Evolutionary conservation across 92 coral and sea anemone genomes (phyloP).

Genomic region (Nematostella vectensis): DNA sequence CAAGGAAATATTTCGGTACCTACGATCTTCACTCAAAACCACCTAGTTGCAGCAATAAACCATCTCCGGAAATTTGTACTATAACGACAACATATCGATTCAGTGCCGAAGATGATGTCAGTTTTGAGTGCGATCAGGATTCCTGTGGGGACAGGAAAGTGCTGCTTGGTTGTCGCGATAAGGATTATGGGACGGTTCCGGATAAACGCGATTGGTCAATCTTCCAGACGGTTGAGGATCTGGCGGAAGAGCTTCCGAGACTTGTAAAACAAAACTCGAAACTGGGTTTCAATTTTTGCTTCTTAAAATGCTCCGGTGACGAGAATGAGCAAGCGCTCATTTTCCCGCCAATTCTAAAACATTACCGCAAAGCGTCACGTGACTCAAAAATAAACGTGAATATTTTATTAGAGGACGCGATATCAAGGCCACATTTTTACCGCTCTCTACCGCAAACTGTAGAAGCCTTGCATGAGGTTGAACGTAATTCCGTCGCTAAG

Average conservation of each 20-base stretch:
- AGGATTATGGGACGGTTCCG: slow-evolving; percentile 44
- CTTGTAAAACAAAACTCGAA: slow-evolving; percentile 39
- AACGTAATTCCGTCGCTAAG: slow-evolving; percentile 44
- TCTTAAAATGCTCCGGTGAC: slow-evolving; percentile 44
- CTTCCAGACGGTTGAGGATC: slow-evolving; percentile 25
- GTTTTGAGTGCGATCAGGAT: slow-evolving; percentile 39
- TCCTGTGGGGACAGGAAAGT: slow-evolving; percentile 32
- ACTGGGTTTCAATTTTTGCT: slow-evolving; percentile 60
- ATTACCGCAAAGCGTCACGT: slow-evolving; percentile 1
- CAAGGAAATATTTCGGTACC: slow-evolving; percentile 43
- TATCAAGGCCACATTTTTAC: slow-evolving; percentile 83
- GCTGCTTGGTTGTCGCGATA: slow-evolving; percentile 55
- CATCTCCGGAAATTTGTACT: slow-evolving; percentile 35
- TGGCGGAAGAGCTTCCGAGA: slow-evolving; percentile 42
- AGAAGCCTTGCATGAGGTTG: slow-evolving; percentile 47
- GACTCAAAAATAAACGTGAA: slow-evolving; percentile 48
- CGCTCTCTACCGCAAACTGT: slow-evolving; percentile 71
- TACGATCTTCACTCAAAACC: slow-evolving; percentile 35
- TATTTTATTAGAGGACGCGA: slow-evolving; percentile 77
- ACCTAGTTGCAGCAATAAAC: slow-evolving; percentile 16
- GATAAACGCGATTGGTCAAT: slow-evolving; percentile 39
- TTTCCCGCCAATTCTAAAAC: slow-evolving; percentile 74
- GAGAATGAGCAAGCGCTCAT: slow-evolving; percentile 47
- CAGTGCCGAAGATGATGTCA: slow-evolving; percentile 24
- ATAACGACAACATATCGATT: slow-evolving; percentile 40